A percentile compares a stretch with the other conserved stretches of the same genome.
phyloP scores from a whole-genome alignment of 2,888 invertebrate genomes.

The Halictus quadricinctus region DNA sequence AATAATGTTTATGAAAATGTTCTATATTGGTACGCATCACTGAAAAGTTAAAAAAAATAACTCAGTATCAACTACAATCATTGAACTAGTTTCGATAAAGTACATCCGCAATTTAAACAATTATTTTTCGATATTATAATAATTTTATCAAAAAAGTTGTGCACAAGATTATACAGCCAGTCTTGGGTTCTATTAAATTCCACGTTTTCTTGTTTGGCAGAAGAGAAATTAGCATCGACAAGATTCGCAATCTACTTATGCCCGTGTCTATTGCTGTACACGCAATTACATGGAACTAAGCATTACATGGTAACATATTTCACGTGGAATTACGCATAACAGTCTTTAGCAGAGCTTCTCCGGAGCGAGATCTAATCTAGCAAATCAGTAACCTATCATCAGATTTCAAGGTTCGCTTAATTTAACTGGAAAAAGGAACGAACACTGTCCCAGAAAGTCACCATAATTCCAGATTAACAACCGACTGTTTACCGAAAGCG shows the following conservation, averaged over 20 bases:
- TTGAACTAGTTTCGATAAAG: neutral
- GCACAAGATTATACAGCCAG: neutral
- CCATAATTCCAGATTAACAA: neutral
- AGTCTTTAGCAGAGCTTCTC: neutral
- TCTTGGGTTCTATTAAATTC: neutral
- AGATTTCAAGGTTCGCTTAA: neutral
- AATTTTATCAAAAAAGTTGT: neutral
- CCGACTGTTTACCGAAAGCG: neutral
- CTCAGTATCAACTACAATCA: neutral
- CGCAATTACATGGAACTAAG: neutral
- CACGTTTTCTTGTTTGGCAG: neutral
- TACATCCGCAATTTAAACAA: neutral
- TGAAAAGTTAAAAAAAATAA: too few species aligned
- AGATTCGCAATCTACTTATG: neutral
- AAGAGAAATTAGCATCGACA: neutral
- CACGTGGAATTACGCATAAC: neutral
- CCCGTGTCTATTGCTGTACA: neutral
- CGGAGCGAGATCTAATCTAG: neutral
- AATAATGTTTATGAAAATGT: neutral
- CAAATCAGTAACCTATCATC: neutral
- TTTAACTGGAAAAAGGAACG: neutral
- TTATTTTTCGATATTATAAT: neutral
- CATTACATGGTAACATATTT: neutral
- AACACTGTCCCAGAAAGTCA: neutral
- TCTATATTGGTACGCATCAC: too few species aligned